Percentiles rank a stretch among this genome's conserved stretches.
Evolutionary conservation across 2,888 invertebrate species (phyloP).

Genomic region (Notodonta ziczac): DNA sequence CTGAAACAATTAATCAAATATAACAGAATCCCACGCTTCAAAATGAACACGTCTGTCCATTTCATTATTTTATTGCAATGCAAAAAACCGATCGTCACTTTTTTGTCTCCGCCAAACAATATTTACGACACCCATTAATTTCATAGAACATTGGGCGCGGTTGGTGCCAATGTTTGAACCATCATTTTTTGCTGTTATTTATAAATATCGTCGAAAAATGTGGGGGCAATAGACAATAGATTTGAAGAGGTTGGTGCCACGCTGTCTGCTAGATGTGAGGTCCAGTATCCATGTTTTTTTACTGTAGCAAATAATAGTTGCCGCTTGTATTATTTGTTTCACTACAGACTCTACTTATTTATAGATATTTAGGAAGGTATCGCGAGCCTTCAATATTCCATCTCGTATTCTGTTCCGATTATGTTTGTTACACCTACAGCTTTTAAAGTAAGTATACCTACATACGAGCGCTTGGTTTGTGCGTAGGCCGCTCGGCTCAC

Average conservation of each 20-base stretch:
- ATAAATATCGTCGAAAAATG: constrained; percentile 24
- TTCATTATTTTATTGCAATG: constrained; percentile 43
- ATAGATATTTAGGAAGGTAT: no score
- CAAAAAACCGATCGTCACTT: constrained; percentile 42
- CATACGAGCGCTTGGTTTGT: no score
- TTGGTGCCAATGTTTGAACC: constrained; percentile 34
- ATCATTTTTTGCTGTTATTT: constrained; percentile 26
- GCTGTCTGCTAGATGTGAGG: constrained; percentile 54
- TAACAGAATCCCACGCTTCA: constrained; percentile 28
- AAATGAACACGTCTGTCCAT: constrained; percentile 58
- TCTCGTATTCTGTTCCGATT: no score
- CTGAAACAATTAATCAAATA: constrained; percentile 9
- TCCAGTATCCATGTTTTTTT: constrained; percentile 26
- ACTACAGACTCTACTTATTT: no score
- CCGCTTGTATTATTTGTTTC: background rate
- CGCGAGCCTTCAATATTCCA: no score
- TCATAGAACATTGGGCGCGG: constrained; percentile 31
- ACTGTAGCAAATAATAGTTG: constrained; percentile 13
- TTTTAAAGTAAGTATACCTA: no score
- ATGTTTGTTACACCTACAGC: no score
- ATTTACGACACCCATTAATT: constrained; percentile 63
- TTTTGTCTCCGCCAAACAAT: constrained; percentile 51
- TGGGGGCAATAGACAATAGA: constrained; percentile 28
- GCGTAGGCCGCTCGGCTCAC: no score
- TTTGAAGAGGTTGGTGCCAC: constrained; percentile 44